Conservation (phyloP, 2,888 invertebrate genomes). For the Melipona bicolor region DNA sequence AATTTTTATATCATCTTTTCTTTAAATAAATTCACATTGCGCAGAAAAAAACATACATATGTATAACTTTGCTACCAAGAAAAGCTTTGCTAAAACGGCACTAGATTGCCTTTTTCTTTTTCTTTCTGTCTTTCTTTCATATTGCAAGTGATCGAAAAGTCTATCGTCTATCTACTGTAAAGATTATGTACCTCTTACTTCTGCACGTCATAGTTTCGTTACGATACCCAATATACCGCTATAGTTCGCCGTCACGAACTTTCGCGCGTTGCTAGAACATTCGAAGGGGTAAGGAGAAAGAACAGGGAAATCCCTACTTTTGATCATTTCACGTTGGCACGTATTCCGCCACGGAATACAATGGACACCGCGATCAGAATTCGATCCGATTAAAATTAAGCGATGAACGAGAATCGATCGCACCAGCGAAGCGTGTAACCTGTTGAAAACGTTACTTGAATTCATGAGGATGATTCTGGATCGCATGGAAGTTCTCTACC, state of each 20-base stretch:
- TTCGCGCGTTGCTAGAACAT: neutral
- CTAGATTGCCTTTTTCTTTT: neutral
- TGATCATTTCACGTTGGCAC: neutral
- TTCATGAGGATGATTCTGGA: conserved; percentile 72
- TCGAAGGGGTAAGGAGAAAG: neutral
- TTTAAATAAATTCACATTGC: neutral
- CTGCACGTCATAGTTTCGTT: neutral
- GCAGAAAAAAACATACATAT: neutral
- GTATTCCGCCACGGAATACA: too few species aligned
- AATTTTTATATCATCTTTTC: neutral
- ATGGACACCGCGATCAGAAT: too few species aligned
- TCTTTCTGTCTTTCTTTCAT: too few species aligned
- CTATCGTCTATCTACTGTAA: neutral
- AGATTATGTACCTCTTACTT: neutral
- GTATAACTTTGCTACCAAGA: neutral
- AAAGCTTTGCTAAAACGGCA: neutral
- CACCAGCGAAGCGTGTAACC: neutral
- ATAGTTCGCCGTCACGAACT: neutral
- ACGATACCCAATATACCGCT: neutral
- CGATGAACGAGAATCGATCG: conserved; percentile 4
- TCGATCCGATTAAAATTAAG: neutral
- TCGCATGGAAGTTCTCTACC: conserved; percentile 75
- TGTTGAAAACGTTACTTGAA: neutral
- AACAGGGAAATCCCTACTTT: neutral
- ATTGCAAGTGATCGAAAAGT: neutral